Evolutionary conservation across 2,888 invertebrate species (phyloP), one percentile per base, ranked within the genome.

Genomic region (Acanthosepion lycidas): DNA sequence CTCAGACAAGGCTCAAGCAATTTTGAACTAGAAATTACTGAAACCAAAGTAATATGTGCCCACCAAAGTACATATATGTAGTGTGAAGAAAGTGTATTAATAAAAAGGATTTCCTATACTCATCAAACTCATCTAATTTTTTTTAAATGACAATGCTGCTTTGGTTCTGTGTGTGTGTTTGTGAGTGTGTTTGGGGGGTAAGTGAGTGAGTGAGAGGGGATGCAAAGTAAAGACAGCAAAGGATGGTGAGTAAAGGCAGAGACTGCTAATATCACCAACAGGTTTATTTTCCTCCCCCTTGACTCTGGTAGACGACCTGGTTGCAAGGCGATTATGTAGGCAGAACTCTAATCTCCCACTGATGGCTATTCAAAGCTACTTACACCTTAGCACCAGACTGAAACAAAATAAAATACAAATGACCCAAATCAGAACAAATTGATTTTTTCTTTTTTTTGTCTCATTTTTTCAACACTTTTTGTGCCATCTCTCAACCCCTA

Each of bases 371-470:
- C 78, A 78, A 78, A n/a, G 78, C 78, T 78, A n/a, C 78, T 78
- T 78, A 78, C n/a, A 78, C 78, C n/a, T 78, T n/a, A 78, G n/a
- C 78, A 78, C n/a, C n/a, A 78, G 78, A 78, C n/a, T 78, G n/a
- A 78, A 78, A 15, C n/a, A n/a, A 78, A n/a, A 78, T 78, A 78
- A 78, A 78, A 78, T 78, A 78, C 78, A 78, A 78, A 78, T 78
- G 78, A 78, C 78, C 33, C 78, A 78, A 78, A 78, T 78, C 78
- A 78, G 78, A 78, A 78, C 15, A n/a, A n/a, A 78, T 78, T 78
- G 78, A 78, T 78, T 78, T 33, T 78, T 33, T 78, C 6, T 78
- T 78, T 33, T 78, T 78, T 6, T 3, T 59, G 23, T 23, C 20
- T 59, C 78, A 15, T 78, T 78, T 78, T 78, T 78, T 78, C n/a